Evolutionary conservation across 2,113 vertebrate species (phyloP), one percentile per base, ranked within the genome.

Genomic region (Phaetusa simplex): DNA sequence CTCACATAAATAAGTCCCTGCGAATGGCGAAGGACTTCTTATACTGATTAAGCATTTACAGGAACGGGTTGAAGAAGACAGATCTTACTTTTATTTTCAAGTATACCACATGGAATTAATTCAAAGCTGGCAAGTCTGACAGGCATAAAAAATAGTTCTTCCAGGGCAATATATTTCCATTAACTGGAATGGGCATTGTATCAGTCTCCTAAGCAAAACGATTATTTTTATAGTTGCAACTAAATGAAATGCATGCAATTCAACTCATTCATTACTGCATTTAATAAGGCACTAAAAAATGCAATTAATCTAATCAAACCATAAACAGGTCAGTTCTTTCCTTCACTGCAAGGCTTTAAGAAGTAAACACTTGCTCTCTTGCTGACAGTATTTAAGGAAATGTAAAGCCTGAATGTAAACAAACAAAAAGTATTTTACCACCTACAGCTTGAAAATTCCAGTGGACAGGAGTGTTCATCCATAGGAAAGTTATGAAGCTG

Each of bases 371-470:
- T 80, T 91, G 5, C 10, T 66, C 16, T 70, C 18, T 77, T 94
- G 13, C 6, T 61, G 34, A 34, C 47, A 81, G 19, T 52, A 89
- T 69, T 82, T 78, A 88, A 69, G 82, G 30, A 79, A 82, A 94
- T 59, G n/a, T 84, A 79, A 43, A 17, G 12, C 15, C 26, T 86
- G 29, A 52, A 40, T 24, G 14, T 77, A 92, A 83, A 81, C 20
- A n/a, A 66, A 71, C 24, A 42, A 19, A 38, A 18, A 11, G 4
- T n/a, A 36, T 86, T 95, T 96, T 96, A 98, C 97, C 96, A 99
- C 99, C 97, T 99, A 99, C 99, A 99, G 98, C 99, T 99, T 86
- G 99, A 99, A 98, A 99, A 99, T 97, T 99, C 99, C 98, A 99
- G 98, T 50, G 99, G 99, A 97, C 99, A 99, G 90, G 99, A 99